These are phyloP conservation scores for Nasonovia ribisnigri DNA, from an alignment of 2,888 invertebrate genomes.

Conservation along the genomic window DNA sequence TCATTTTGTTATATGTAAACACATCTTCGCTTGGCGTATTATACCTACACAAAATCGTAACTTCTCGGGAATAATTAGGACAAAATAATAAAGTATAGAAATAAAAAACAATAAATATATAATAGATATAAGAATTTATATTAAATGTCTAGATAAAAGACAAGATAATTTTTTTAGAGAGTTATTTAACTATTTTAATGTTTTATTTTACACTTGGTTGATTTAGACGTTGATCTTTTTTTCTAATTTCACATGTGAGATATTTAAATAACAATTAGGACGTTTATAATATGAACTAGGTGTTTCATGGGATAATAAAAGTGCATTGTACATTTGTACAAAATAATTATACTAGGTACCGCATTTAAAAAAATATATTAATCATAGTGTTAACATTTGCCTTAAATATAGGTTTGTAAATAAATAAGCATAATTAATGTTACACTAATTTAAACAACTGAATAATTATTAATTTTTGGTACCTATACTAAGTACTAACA, in stretches of 20 bases:
- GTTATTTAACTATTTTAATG: not conserved
- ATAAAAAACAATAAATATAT: not conserved
- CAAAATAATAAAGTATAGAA: not conserved
- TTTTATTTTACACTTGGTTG: too few species aligned
- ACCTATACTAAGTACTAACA: not conserved
- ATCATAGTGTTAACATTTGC: not conserved
- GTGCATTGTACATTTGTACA: not conserved
- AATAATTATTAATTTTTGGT: not conserved
- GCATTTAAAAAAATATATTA: not conserved
- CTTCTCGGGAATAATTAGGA: not conserved
- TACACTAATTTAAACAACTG: not conserved
- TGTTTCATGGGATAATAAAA: not conserved
- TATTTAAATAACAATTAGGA: not conserved
- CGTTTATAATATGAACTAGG: not conserved
- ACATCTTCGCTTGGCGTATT: not conserved
- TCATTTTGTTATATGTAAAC: not conserved
- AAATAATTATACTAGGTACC: not conserved
- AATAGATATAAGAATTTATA: not conserved
- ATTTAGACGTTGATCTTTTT: not conserved
- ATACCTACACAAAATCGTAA: not conserved
- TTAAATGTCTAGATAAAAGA: not conserved
- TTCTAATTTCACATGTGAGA: not conserved
- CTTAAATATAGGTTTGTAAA: not conserved
- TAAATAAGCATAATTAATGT: not conserved
- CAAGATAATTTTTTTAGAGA: not conserved